phyloP scores from a whole-genome alignment of 92 coral and sea anemone genomes.

The Epizoanthus ramosus region DNA sequence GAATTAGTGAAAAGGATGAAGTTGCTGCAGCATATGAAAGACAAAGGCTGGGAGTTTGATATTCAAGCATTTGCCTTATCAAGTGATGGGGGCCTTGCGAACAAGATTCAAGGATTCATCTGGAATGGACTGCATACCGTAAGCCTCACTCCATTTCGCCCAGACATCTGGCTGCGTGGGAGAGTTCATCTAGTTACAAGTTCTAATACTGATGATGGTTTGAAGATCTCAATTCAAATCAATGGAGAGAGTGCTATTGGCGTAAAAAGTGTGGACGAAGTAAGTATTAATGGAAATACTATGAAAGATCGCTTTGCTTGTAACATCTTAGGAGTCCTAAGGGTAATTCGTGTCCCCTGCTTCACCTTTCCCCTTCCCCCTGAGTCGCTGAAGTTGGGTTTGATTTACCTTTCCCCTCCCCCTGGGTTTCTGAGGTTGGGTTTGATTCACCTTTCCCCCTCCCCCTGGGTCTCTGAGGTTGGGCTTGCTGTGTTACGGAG shows the following conservation, averaged over 20 bases:
- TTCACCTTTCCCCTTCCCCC: too few species aligned
- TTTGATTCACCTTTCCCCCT: too few species aligned
- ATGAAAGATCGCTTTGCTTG: too few species aligned
- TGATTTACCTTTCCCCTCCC: too few species aligned
- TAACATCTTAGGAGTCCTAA: too few species aligned
- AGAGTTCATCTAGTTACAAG: background rate
- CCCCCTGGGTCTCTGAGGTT: too few species aligned
- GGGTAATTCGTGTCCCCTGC: too few species aligned
- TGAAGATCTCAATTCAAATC: background rate
- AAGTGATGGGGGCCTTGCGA: background rate
- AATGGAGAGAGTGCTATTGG: background rate
- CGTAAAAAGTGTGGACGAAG: background rate
- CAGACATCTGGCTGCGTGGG: conserved; percentile 43
- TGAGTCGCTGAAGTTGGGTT: too few species aligned
- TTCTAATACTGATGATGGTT: background rate
- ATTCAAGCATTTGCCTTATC: conserved; percentile 40
- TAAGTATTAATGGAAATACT: background rate
- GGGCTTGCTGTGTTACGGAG: too few species aligned
- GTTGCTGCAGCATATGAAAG: conserved; percentile 45
- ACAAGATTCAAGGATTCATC: background rate
- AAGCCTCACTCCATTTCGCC: background rate
- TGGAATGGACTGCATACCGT: conserved; percentile 48
- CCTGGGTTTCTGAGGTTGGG: too few species aligned
- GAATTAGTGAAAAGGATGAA: background rate
- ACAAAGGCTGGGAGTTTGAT: conserved; percentile 11